A percentile compares a stretch with the other conserved stretches of the same genome.
Conservation (phyloP, 2,113 vertebrate species). For the Catagonus wagneri region DNA sequence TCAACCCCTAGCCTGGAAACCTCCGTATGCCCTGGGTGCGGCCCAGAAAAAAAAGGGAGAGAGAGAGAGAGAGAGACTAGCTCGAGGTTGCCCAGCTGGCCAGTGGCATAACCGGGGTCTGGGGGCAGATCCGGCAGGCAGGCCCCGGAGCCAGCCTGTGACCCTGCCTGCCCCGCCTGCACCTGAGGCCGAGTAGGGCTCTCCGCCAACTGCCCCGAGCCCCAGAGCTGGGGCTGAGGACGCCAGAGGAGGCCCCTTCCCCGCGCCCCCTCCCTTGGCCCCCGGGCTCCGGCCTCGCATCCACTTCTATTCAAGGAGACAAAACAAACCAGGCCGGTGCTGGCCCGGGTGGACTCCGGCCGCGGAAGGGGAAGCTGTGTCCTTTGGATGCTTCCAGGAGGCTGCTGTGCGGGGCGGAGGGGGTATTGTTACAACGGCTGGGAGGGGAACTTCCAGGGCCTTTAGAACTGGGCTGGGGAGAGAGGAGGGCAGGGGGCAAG, state of each 20-base stretch:
- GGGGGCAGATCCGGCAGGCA: background rate
- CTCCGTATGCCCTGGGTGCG: too few relatives aligned
- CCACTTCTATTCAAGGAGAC: conserved; percentile 55
- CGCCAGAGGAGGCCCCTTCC: background rate
- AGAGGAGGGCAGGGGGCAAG: background rate
- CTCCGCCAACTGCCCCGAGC: background rate
- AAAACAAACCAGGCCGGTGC: background rate
- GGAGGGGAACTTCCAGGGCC: conserved; percentile 67
- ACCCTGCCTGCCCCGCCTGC: background rate
- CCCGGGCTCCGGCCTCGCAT: background rate
- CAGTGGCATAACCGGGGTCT: background rate
- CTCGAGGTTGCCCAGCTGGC: background rate
- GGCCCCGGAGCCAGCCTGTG: background rate
- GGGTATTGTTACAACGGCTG: background rate
- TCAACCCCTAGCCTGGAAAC: too few relatives aligned
- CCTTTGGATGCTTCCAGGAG: conserved; percentile 50
- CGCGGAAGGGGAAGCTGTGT: conserved; percentile 30
- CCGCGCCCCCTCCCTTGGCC: background rate
- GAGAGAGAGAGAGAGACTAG: background rate
- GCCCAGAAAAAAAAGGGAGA: too few relatives aligned
- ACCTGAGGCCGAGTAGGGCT: background rate
- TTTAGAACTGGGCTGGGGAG: background rate
- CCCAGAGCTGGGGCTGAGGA: background rate
- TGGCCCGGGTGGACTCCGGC: conserved; percentile 6
- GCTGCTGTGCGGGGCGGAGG: background rate